phyloP scores from a whole-genome alignment of 2,888 invertebrate genomes.

The Sesamia inferens region DNA sequence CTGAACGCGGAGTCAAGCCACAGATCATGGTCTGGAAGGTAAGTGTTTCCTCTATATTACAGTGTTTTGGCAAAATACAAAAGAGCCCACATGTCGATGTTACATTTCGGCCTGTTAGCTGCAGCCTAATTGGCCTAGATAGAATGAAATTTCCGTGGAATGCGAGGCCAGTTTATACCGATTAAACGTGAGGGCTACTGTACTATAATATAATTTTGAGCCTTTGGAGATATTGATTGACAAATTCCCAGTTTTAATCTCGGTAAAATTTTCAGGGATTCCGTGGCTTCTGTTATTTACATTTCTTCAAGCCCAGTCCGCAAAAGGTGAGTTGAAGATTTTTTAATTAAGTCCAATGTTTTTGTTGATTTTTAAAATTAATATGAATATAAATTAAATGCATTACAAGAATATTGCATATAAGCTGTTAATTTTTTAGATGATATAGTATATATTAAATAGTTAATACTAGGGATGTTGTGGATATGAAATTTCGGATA shows the following conservation, averaged over 20 bases:
- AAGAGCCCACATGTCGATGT: background rate
- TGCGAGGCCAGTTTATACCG: background rate
- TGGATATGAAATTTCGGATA: no score
- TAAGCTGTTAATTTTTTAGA: no score
- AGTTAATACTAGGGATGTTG: no score
- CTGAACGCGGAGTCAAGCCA: conserved; percentile 93
- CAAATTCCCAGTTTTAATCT: background rate
- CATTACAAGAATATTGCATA: no score
- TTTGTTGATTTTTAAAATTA: background rate
- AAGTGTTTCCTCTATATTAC: conserved; percentile 48
- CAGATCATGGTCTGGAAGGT: conserved; percentile 94
- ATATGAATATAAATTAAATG: no score
- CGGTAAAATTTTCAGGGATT: conserved; percentile 83
- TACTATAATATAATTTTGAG: background rate
- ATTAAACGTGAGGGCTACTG: background rate
- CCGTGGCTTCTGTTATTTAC: conserved; percentile 93
- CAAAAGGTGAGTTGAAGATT: conserved; percentile 77
- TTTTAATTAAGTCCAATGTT: background rate
- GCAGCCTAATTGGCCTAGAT: background rate
- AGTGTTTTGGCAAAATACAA: background rate
- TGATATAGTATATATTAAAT: no score
- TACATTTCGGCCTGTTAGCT: background rate
- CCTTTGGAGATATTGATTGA: background rate
- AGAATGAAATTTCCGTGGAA: no score
- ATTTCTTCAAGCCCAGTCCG: conserved; percentile 92